Percentiles rank a stretch among this genome's conserved stretches.
Evolutionary conservation across 2,888 invertebrate species (phyloP).

Genomic region (Ceraclea dissimilis): DNA sequence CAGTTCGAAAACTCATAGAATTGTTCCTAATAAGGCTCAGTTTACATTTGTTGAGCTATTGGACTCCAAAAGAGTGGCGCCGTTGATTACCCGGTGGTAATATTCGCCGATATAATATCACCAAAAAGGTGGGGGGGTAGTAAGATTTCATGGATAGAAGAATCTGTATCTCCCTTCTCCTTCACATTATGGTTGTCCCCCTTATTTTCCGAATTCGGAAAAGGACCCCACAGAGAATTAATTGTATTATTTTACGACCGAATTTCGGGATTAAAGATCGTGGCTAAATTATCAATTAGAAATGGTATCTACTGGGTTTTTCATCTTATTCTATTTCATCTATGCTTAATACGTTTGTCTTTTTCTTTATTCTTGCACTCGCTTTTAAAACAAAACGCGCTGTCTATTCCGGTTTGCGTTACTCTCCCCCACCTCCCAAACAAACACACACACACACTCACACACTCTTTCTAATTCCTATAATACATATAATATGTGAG

Average conservation of each 20-base stretch:
- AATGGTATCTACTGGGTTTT: conserved; percentile 33
- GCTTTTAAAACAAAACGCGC: too few relatives aligned
- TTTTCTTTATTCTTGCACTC: conserved; percentile 5
- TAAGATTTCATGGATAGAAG: conserved; percentile 1
- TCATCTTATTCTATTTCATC: conserved; percentile 13
- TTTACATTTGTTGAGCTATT: too few relatives aligned
- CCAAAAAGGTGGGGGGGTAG: background rate
- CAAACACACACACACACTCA: background rate
- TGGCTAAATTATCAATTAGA: conserved; percentile 50
- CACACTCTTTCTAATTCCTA: too few relatives aligned
- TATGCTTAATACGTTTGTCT: conserved; percentile 8
- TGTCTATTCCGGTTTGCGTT: conserved; percentile 8
- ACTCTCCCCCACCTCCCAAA: conserved; percentile 4
- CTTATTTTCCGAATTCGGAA: conserved; percentile 11
- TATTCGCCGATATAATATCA: too few relatives aligned
- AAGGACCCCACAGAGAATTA: conserved; percentile 38
- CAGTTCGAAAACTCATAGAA: too few relatives aligned
- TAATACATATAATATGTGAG: too few relatives aligned
- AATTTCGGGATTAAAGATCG: conserved; percentile 39
- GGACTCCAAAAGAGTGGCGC: too few relatives aligned
- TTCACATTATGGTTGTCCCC: too few relatives aligned
- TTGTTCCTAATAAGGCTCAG: too few relatives aligned
- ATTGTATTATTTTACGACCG: conserved; percentile 46
- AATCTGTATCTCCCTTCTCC: background rate
- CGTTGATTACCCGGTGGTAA: too few relatives aligned